Evolutionary conservation across 2,113 vertebrate genomes (phyloP).

Genomic region (Myotis brandtii): DNA sequence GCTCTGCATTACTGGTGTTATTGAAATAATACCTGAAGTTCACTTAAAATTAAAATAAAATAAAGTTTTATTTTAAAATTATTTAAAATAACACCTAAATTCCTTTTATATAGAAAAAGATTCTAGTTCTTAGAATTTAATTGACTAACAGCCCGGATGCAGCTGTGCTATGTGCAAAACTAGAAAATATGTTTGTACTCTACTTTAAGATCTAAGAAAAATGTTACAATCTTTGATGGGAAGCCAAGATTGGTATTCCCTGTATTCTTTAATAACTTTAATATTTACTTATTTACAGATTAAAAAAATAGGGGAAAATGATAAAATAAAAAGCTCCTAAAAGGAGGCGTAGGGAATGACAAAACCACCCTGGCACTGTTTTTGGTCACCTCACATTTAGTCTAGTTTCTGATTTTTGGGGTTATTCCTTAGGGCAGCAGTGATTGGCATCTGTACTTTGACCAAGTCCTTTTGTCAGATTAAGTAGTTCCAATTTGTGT

Average conservation of each 20-base stretch:
- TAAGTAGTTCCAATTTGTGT: not conserved
- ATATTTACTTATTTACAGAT: not conserved
- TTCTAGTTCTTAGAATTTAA: conserved; percentile 13
- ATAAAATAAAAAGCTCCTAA: not conserved
- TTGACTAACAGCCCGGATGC: not conserved
- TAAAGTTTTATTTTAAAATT: not conserved
- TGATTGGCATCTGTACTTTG: not conserved
- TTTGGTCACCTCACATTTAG: not conserved
- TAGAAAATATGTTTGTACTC: not conserved
- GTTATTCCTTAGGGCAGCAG: not conserved
- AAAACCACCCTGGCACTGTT: not conserved
- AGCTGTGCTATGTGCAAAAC: not conserved
- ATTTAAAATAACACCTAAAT: not conserved
- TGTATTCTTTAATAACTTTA: not conserved
- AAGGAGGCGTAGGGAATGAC: not conserved
- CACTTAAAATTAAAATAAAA: not conserved
- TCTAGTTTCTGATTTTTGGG: not conserved
- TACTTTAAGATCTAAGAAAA: not conserved
- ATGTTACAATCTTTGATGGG: not conserved
- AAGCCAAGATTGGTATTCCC: not conserved
- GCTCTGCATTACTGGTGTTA: not conserved
- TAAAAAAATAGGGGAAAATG: not conserved
- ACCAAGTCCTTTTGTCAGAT: not conserved
- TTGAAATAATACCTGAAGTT: not conserved
- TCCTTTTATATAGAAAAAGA: not conserved